These are phyloP conservation scores for Plebejus anna DNA, from an alignment of 2,888 invertebrate genomes.

Conservation along the genomic window DNA sequence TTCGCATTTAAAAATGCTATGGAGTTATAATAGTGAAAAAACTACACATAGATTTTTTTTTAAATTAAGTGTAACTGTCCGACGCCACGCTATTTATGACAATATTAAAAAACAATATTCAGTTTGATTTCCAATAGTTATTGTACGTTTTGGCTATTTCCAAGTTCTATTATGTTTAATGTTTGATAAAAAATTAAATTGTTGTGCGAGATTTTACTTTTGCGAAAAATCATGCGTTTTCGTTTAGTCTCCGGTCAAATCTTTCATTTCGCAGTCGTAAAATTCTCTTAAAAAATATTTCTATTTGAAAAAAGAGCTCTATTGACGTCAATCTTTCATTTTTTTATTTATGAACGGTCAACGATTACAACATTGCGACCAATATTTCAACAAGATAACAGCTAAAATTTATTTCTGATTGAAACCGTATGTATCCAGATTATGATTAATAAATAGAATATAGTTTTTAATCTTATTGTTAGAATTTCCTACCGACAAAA, in stretches of 20 bases:
- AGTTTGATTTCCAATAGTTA: not conserved
- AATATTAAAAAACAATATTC: not conserved
- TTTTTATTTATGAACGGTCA: conserved; percentile 35
- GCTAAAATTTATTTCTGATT: conserved; percentile 37
- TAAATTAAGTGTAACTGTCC: not conserved
- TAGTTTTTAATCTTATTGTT: conserved; percentile 48
- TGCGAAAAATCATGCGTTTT: not conserved
- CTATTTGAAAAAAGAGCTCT: conserved; percentile 30
- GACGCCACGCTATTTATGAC: not conserved
- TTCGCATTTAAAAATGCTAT: not conserved
- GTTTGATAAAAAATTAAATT: not conserved
- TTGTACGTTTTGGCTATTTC: not conserved
- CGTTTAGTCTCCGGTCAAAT: not conserved
- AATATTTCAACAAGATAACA: conserved; percentile 38
- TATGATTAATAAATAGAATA: conserved; percentile 36
- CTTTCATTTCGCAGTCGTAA: conserved; percentile 12
- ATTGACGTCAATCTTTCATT: conserved; percentile 30
- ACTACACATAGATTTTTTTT: too few species aligned
- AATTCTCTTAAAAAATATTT: conserved; percentile 32
- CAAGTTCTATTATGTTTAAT: not conserved
- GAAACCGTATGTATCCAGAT: conserved; percentile 37
- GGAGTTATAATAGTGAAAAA: not conserved
- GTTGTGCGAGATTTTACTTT: conserved; percentile 3
- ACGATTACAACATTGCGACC: conserved; percentile 36
- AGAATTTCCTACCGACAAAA: conserved; percentile 49